These are phyloP conservation scores for Odontesthes bonariensis DNA, from an alignment of 2,113 vertebrate species.

Conservation along the genomic window DNA sequence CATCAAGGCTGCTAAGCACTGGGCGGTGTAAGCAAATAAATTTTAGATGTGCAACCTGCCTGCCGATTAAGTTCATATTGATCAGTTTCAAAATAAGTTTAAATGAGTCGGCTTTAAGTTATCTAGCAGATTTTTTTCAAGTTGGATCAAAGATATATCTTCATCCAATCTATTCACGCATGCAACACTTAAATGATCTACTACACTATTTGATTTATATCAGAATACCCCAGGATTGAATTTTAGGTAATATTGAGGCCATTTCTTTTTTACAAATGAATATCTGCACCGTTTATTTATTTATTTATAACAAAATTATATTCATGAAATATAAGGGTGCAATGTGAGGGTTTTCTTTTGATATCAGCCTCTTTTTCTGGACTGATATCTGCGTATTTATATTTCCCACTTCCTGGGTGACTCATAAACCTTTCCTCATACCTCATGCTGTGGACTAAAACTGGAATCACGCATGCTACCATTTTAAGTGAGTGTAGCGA, in stretches of 20 bases:
- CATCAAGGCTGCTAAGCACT: neutral
- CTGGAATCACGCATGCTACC: neutral
- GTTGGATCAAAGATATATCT: neutral
- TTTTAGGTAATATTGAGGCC: too few species aligned
- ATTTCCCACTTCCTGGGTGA: slow-evolving; percentile 53
- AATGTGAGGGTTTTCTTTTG: too few species aligned
- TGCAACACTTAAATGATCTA: neutral
- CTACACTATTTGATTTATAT: neutral
- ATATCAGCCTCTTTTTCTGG: too few species aligned
- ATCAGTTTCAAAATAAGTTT: neutral
- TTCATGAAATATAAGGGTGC: too few species aligned
- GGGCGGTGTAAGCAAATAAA: neutral
- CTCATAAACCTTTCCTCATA: slow-evolving; percentile 39
- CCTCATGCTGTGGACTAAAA: neutral
- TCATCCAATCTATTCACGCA: neutral
- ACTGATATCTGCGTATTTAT: slow-evolving; percentile 58
- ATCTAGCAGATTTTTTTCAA: neutral
- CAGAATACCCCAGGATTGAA: too few species aligned
- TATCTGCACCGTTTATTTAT: too few species aligned
- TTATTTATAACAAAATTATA: too few species aligned
- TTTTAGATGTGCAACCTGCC: neutral
- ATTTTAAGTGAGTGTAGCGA: slow-evolving; percentile 10
- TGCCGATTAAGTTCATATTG: neutral
- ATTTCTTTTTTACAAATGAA: neutral
- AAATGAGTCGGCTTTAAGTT: neutral